Evolutionary conservation across 92 coral and sea anemone genomes (phyloP).

Genomic region (Phenganax marumi): DNA sequence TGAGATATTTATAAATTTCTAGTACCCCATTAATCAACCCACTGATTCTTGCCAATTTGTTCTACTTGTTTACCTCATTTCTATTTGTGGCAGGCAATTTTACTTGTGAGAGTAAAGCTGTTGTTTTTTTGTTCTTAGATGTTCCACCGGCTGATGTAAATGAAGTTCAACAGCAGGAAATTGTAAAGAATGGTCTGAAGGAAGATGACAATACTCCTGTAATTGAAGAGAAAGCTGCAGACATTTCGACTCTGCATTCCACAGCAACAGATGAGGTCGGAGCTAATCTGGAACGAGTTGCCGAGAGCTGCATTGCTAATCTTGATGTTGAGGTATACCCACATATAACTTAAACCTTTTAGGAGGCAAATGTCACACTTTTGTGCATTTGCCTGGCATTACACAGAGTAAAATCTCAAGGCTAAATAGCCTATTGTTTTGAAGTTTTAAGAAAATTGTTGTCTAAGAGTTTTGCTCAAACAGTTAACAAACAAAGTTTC

Average conservation of each 20-base stretch:
- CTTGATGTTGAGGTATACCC: constrained; percentile 80
- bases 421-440: too few relatives aligned
- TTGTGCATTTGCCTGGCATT: too few relatives aligned
- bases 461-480: too few relatives aligned
- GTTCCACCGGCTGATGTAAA: background rate
- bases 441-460: too few relatives aligned
- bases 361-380: too few relatives aligned
- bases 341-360: background rate
- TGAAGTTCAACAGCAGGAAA: constrained; percentile 8
- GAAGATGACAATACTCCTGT: background rate
- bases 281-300: constrained; percentile 83
- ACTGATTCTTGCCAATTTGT: too few relatives aligned
- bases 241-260: too few relatives aligned
- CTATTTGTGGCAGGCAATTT: background rate
- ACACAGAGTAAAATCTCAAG: too few relatives aligned
- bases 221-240: constrained; percentile 22
- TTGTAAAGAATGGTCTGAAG: background rate
- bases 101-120: background rate
- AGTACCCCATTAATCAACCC: too few relatives aligned
- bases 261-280: constrained; percentile 17
- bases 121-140: background rate
- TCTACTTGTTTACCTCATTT: too few relatives aligned
- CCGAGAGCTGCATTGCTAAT: constrained; percentile 84
- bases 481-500: background rate
- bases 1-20: too few relatives aligned